phyloP scores from a whole-genome alignment of 1,140 invertebrate species.

The Zaprionus ghesquierei region DNA sequence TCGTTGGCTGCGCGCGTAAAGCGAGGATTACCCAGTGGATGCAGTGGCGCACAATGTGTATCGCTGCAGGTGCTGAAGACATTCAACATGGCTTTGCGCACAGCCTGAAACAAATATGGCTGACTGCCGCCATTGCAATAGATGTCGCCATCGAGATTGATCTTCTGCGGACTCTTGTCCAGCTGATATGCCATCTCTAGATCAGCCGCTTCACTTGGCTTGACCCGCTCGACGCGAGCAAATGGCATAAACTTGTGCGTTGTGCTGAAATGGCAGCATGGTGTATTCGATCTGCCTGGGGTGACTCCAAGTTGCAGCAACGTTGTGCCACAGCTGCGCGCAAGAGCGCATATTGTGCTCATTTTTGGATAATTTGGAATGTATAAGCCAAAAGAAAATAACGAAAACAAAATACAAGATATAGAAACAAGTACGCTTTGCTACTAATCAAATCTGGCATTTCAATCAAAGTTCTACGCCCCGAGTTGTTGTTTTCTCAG shows the following conservation, averaged over 20 bases:
- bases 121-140: constrained; percentile 96
- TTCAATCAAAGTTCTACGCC: not conserved
- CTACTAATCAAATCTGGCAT: not conserved
- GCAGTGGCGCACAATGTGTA: constrained; percentile 97
- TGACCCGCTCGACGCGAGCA: constrained; percentile 5
- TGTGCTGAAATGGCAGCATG: not conserved
- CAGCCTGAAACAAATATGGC: constrained; percentile 98
- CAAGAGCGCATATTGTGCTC: constrained; percentile 5
- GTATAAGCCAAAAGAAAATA: not conserved
- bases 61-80: constrained; percentile 86
- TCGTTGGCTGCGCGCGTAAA: constrained; percentile 90
- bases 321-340: not conserved
- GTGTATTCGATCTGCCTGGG: not conserved
- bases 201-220: not conserved
- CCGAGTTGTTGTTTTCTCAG: not conserved
- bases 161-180: constrained; percentile 21
- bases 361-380: not conserved
- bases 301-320: constrained; percentile 2
- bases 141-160: constrained; percentile 24
- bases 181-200: constrained; percentile 20
- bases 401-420: not conserved
- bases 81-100: constrained; percentile 91
- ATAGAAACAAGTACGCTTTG: not conserved
- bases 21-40: constrained; percentile 86
- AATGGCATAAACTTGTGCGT: constrained; percentile 26